These are phyloP conservation scores for Bombylius major DNA, from an alignment of 2,888 invertebrate species.

Conservation along the genomic window DNA sequence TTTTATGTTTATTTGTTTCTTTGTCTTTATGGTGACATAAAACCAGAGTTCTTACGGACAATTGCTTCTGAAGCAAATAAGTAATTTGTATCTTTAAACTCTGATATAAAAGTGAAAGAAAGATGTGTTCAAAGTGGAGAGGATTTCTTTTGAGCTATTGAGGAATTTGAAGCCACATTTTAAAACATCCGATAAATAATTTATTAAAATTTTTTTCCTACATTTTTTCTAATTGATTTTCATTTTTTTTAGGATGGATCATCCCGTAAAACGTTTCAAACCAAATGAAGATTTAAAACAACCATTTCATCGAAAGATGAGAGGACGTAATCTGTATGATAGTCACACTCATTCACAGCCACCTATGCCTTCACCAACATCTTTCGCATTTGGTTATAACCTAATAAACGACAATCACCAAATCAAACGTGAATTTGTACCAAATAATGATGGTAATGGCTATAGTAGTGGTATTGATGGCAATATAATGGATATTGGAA, in stretches of 20 bases:
- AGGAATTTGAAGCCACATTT: too few species aligned
- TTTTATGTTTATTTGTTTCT: background rate
- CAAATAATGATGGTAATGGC: constrained; percentile 7
- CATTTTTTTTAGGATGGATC: constrained; percentile 54
- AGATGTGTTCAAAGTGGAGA: background rate
- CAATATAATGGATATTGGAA: too few species aligned
- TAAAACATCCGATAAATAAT: too few species aligned
- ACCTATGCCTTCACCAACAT: constrained; percentile 35
- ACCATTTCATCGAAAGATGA: constrained; percentile 25
- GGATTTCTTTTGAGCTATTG: too few species aligned
- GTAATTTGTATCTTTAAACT: background rate
- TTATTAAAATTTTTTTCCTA: too few species aligned
- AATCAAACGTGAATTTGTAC: constrained; percentile 11
- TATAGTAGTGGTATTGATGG: constrained; percentile 17
- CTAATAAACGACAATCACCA: constrained; percentile 16
- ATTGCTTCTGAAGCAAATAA: background rate
- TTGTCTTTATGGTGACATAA: too few species aligned
- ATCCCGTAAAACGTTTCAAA: constrained; percentile 82
- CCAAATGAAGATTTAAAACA: constrained; percentile 40
- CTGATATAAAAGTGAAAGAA: background rate
- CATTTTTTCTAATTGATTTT: background rate
- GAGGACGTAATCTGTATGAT: constrained; percentile 45
- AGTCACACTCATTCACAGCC: constrained; percentile 43
- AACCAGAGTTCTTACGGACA: background rate
- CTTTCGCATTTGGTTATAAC: constrained; percentile 18